Conservation (phyloP, 2,113 vertebrate species). For the Herpetotheres cachinnans region DNA sequence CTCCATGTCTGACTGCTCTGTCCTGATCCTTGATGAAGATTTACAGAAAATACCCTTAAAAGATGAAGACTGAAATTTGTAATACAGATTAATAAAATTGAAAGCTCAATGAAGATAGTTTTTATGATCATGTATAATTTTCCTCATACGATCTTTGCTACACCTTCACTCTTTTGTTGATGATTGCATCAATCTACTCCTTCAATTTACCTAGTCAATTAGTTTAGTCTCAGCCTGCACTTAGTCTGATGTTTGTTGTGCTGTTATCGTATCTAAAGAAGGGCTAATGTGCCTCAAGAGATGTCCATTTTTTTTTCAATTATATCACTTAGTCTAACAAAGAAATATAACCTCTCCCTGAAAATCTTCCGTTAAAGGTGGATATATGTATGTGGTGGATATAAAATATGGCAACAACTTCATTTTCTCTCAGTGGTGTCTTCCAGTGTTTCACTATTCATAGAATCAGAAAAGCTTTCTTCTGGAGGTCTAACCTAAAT, state of each 20-base stretch:
- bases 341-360: background rate
- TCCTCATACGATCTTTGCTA: background rate
- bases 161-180: background rate
- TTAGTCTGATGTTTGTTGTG: background rate
- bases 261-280: background rate
- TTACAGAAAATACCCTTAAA: background rate
- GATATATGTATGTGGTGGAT: too few species aligned
- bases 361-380: background rate
- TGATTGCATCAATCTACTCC: background rate
- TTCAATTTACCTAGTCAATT: background rate
- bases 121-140: background rate
- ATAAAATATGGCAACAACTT: background rate
- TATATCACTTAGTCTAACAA: background rate
- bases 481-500: background rate
- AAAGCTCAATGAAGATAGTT: background rate
- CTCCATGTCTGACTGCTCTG: background rate
- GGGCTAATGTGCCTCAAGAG: background rate
- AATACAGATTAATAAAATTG: background rate
- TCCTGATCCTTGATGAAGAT: background rate
- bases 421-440: background rate
- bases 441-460: background rate
- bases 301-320: background rate
- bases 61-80: background rate
- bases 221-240: background rate
- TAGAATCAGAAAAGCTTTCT: background rate